Base-by-base conservation (phyloP, 2,888 invertebrate species). In the Stenurella melanura region DNA sequence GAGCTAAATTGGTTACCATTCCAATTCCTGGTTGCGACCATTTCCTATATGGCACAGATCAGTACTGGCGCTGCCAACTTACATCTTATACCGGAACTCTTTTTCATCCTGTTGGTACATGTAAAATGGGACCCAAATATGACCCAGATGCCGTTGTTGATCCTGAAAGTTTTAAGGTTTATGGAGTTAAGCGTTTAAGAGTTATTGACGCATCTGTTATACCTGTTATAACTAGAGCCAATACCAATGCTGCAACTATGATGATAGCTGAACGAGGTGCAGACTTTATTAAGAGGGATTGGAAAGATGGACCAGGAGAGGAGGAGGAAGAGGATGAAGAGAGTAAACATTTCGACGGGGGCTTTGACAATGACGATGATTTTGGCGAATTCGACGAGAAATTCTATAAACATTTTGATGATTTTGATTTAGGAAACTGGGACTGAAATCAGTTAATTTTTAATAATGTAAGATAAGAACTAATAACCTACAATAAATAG, bases 171-270 rank as follows among this genome's bases (percentile, higher is more conserved):
- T 86, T 96, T 9, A 90, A 89, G 85, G 94, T 95, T 0, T 91
- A 94, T 77, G 95, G 95, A 0, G 88, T 96, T 0, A 87, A 89
- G 1, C 90, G 91, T 0, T 90, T 96, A 7, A 91, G 96, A 19
- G 94, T 96, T 0, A 91, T 95, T 5, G 96, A 96, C 87, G 95
- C 94, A 0, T 95, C 95, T 82, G 91, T 96, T 17, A 96, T 96
- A 95, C 96, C 96, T 0, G 91, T 89, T 0, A 94, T 93, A 50
- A 89, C 90, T 0, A 91, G 92, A 70, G 92, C 91, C 0, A 93
- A 93, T 81, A 92, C 92, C 0, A 92, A 92, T 87, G 92, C 92
- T 3, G 84, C 88, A 0, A 77, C 84, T 12, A 84, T 88, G 10
- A 87, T 88, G 87, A 90, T 92, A 26, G 91, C 90, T 1, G 90